A percentile compares a stretch with the other conserved stretches of the same genome.
These are phyloP conservation scores for Pimpla rufipes DNA, from an alignment of 2,888 invertebrate species.

Conservation along the genomic window DNA sequence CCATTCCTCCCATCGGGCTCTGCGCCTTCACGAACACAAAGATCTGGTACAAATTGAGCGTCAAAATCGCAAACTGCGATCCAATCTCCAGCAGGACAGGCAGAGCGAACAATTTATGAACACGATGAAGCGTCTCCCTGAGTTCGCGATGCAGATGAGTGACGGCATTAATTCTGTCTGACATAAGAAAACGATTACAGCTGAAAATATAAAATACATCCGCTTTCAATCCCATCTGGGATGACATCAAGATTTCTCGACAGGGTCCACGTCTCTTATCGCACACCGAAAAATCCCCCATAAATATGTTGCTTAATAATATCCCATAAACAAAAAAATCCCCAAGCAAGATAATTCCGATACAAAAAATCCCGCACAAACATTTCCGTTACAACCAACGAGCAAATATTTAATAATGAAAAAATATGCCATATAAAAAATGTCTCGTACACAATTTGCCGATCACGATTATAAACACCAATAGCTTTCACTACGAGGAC, in stretches of 20 bases:
- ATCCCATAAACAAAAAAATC: no score
- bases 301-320: no score
- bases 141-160: conserved; percentile 44
- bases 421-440: no score
- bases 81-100: conserved; percentile 11
- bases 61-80: not conserved
- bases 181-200: not conserved
- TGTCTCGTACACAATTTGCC: no score
- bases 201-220: not conserved
- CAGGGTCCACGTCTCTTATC: no score
- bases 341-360: no score
- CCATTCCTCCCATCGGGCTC: not conserved
- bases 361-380: no score
- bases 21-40: conserved; percentile 3
- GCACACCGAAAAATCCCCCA: no score
- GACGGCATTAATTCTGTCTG: conserved; percentile 16
- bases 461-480: no score
- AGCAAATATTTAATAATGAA: no score
- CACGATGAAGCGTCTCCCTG: conserved; percentile 12
- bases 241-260: not conserved
- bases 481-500: no score
- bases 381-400: no score
- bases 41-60: conserved; percentile 10
- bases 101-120: conserved; percentile 24
- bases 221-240: not conserved